These are phyloP conservation scores for Cheilosia scutellata DNA, from an alignment of 2,888 invertebrate species.

Conservation along the genomic window DNA sequence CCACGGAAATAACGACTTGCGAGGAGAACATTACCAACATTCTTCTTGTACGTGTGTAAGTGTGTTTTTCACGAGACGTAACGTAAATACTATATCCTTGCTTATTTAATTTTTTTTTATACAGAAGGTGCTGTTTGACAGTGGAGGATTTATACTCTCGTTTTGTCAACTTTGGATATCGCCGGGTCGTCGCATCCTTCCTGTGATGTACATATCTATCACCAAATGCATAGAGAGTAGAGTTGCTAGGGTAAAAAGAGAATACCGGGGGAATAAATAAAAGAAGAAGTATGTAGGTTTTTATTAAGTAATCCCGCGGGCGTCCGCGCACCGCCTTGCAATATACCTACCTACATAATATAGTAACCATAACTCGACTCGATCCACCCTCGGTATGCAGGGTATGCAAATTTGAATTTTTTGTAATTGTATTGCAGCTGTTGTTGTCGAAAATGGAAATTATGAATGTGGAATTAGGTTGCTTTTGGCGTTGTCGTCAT, in stretches of 20 bases:
- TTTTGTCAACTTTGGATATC: constrained; percentile 58
- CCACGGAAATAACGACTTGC: constrained; percentile 40
- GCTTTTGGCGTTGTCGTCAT: background rate
- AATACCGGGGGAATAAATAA: constrained; percentile 1
- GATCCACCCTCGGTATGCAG: constrained; percentile 9
- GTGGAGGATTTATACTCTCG: constrained; percentile 43
- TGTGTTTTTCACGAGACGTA: constrained; percentile 17
- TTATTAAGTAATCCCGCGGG: constrained; percentile 8
- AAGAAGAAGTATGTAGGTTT: background rate
- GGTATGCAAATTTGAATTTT: constrained; percentile 39
- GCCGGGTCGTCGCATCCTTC: constrained; percentile 30
- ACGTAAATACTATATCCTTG: constrained; percentile 21
- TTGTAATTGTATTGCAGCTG: constrained; percentile 52
- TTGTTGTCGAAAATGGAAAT: constrained; percentile 55
- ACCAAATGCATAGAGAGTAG: constrained; percentile 28
- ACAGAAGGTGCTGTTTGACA: constrained; percentile 26
- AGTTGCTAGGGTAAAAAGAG: background rate
- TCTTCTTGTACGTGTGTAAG: background rate
- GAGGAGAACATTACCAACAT: constrained; percentile 6
- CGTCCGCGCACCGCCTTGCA: background rate
- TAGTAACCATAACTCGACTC: background rate
- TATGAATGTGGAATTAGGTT: constrained; percentile 36
- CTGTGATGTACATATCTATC: background rate
- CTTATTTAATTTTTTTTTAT: constrained; percentile 39
- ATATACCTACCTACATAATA: background rate